Evolutionary conservation across 2,113 vertebrate genomes (phyloP).

Genomic region (Indri indri): DNA sequence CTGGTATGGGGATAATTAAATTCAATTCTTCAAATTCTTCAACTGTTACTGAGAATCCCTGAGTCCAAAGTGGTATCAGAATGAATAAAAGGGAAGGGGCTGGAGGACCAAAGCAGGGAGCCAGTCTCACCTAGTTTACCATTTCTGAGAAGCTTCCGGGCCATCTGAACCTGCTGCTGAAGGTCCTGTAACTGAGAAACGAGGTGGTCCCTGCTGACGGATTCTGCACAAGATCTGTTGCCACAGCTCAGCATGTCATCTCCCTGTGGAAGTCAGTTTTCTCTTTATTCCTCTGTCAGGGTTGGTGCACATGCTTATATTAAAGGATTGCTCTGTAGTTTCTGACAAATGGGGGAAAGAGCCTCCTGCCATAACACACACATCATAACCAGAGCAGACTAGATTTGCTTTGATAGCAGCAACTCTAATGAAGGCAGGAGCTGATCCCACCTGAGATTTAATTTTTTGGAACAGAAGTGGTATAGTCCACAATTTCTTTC

Average conservation of each 20-base stretch:
- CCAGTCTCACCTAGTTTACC: slow-evolving; percentile 80
- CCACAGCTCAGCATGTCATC: slow-evolving; percentile 78
- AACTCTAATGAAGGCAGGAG: background rate
- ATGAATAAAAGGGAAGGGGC: background rate
- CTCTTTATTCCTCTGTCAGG: background rate
- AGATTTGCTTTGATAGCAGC: background rate
- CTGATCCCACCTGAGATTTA: background rate
- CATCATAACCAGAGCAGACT: background rate
- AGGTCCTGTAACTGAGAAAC: slow-evolving; percentile 69
- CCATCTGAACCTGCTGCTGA: slow-evolving; percentile 57
- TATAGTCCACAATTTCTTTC: background rate
- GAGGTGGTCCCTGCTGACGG: slow-evolving; percentile 69
- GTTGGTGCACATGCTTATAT: background rate
- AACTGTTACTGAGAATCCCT: background rate
- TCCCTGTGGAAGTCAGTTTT: slow-evolving; percentile 79
- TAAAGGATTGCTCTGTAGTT: background rate
- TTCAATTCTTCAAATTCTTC: background rate
- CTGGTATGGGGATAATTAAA: slow-evolving; percentile 39
- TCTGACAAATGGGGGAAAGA: background rate
- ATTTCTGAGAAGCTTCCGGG: slow-evolving; percentile 67
- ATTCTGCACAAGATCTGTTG: slow-evolving; percentile 62
- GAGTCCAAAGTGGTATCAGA: background rate
- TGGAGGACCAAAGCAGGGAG: background rate
- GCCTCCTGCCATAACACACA: background rate
- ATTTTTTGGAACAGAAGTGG: background rate